Conservation (phyloP, 2,888 invertebrate species). For the Pilophorus perplexus region DNA sequence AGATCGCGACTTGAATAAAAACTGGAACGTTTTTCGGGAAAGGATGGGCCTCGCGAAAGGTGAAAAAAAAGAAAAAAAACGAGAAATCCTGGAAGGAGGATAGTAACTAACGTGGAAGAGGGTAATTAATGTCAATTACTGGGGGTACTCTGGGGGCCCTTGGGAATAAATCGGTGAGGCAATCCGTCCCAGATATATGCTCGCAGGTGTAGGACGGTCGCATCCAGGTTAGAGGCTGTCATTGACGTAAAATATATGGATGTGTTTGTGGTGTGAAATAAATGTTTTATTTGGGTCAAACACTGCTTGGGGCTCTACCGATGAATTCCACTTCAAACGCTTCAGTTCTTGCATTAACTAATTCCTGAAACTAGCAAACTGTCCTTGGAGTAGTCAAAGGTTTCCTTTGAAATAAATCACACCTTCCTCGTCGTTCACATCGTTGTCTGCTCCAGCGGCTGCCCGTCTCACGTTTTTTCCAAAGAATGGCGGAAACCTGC, state of each 20-base stretch:
- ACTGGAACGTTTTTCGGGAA: constrained; percentile 6
- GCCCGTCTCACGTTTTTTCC: constrained; percentile 15
- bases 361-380: too few species aligned
- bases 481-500: not conserved
- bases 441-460: too few species aligned
- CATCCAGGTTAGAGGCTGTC: too few species aligned
- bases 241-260: too few species aligned
- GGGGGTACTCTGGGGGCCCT: constrained; percentile 3
- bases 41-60: constrained; percentile 1
- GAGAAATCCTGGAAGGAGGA: constrained; percentile 3
- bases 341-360: too few species aligned
- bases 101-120: constrained; percentile 37
- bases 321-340: too few species aligned
- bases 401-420: too few species aligned
- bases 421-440: too few species aligned
- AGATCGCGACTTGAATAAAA: constrained; percentile 10
- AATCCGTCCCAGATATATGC: constrained; percentile 34
- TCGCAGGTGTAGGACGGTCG: constrained; percentile 21
- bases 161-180: constrained; percentile 27
- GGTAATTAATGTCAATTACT: constrained; percentile 39
- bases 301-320: too few species aligned
- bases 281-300: too few species aligned
- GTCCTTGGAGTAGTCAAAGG: too few species aligned
- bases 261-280: too few species aligned
- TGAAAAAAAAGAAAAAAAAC: not conserved